Conservation (phyloP, 1,140 invertebrate genomes). For the Coptotermes formosanus region DNA sequence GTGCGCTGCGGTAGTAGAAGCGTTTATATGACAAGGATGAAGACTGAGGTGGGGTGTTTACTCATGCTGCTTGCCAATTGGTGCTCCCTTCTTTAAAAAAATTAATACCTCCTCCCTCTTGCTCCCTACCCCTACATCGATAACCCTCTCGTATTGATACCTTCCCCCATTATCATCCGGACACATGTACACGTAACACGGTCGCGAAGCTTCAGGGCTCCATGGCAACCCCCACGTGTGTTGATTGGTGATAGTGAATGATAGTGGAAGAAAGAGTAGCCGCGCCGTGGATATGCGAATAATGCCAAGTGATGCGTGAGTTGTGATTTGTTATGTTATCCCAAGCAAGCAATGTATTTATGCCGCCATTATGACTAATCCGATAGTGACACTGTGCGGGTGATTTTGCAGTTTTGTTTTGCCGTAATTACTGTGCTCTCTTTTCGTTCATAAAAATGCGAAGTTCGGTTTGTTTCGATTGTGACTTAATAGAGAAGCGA, state of each 20-base stretch:
- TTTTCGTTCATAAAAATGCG: neutral
- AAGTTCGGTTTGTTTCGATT: neutral
- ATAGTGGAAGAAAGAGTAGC: neutral
- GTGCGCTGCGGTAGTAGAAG: neutral
- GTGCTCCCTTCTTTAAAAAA: slow-evolving; percentile 16
- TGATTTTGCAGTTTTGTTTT: neutral
- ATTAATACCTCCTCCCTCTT: neutral
- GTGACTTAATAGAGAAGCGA: neutral
- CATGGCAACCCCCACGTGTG: neutral
- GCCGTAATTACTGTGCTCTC: neutral
- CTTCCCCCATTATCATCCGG: slow-evolving; percentile 1
- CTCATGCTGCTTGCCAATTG: neutral
- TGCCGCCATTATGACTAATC: neutral
- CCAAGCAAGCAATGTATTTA: neutral
- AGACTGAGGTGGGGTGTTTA: slow-evolving; percentile 11
- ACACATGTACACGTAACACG: neutral
- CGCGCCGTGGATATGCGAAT: neutral
- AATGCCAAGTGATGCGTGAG: neutral
- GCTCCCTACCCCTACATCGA: neutral
- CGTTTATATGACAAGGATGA: neutral
- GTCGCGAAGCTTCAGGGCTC: neutral
- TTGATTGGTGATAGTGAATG: neutral
- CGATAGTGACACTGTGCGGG: neutral
- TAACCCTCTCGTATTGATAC: slow-evolving; percentile 16
- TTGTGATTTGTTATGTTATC: neutral